Conservation (phyloP, 1,140 invertebrate genomes). For the Bombus difficillimus region DNA sequence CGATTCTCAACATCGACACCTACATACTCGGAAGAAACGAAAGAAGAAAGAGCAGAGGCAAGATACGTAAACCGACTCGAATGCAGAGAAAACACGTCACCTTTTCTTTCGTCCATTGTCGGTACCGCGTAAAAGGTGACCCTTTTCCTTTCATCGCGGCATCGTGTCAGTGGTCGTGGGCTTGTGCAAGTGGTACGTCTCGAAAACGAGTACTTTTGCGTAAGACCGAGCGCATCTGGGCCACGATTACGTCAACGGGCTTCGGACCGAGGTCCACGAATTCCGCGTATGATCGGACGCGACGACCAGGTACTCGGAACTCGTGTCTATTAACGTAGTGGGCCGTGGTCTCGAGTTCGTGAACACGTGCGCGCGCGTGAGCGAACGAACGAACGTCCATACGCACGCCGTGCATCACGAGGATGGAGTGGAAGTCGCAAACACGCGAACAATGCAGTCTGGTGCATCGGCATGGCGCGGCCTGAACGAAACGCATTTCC, state of each 20-base stretch:
- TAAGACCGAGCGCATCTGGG: slow-evolving; percentile 56
- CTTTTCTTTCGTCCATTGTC: neutral
- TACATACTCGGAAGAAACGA: too few species aligned
- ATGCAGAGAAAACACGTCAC: neutral
- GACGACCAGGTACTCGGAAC: neutral
- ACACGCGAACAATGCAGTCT: slow-evolving; percentile 59
- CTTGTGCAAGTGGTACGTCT: slow-evolving; percentile 10
- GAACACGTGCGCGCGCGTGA: neutral
- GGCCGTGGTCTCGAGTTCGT: neutral
- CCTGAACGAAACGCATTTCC: slow-evolving; percentile 63
- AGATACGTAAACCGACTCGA: neutral
- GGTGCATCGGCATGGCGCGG: slow-evolving; percentile 40
- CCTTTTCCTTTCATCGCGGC: neutral
- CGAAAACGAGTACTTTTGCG: slow-evolving; percentile 50
- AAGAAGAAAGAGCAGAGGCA: too few species aligned
- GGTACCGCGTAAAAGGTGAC: neutral
- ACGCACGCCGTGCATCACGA: too few species aligned
- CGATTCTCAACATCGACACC: too few species aligned
- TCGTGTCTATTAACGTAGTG: slow-evolving; percentile 34
- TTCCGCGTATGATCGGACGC: too few species aligned
- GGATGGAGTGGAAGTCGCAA: slow-evolving; percentile 39
- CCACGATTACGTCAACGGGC: slow-evolving; percentile 58
- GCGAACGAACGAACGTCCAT: neutral
- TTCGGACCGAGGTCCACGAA: too few species aligned
- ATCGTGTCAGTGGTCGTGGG: neutral